Conservation (phyloP, 2,888 invertebrate species). For the Dicycla oo region DNA sequence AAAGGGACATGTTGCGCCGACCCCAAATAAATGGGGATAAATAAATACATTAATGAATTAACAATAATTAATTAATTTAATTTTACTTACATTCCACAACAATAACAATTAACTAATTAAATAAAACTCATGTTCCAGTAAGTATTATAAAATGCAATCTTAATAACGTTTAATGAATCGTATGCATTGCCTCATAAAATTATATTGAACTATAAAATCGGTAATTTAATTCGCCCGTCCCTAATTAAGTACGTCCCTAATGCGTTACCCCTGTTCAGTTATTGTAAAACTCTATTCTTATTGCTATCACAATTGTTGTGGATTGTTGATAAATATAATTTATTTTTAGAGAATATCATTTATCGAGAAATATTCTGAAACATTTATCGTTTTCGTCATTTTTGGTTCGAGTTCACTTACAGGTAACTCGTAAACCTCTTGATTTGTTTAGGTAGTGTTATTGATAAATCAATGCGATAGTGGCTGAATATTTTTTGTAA, state of each 20-base stretch:
- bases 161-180: slow-evolving; percentile 38
- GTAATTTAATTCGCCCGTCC: slow-evolving; percentile 43
- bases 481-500: too few species aligned
- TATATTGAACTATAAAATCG: slow-evolving; percentile 59
- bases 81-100: background rate
- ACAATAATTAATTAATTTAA: background rate
- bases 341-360: background rate
- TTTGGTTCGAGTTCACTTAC: background rate
- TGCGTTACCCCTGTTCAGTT: slow-evolving; percentile 15
- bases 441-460: too few species aligned
- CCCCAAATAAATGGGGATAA: too few species aligned
- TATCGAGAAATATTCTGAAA: too few species aligned
- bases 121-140: slow-evolving; percentile 11
- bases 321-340: background rate
- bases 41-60: background rate
- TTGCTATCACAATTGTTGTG: slow-evolving; percentile 3
- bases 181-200: slow-evolving; percentile 47
- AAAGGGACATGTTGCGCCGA: too few species aligned
- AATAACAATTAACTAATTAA: slow-evolving; percentile 30
- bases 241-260: slow-evolving; percentile 40
- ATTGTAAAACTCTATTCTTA: slow-evolving; percentile 18
- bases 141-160: slow-evolving; percentile 35
- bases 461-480: too few species aligned
- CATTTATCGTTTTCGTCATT: background rate
- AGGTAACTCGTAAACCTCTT: too few species aligned